Percentiles rank a stretch among this genome's conserved stretches.
Conservation (phyloP, 2,797 vertebrate genomes). For the Okamejei kenojei region DNA sequence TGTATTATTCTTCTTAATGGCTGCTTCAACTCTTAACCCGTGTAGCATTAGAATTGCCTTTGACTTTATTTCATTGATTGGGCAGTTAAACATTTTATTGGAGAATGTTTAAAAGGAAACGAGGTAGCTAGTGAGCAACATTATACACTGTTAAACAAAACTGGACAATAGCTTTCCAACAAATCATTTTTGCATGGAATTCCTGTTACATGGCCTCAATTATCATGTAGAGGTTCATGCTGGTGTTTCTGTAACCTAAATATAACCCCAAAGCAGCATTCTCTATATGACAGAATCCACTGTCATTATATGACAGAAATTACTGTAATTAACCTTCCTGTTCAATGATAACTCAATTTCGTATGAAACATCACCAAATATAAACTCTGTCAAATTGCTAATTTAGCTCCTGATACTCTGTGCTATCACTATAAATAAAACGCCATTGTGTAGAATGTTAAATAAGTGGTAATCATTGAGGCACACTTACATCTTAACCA, state of each 20-base stretch:
- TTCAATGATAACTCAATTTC: not conserved
- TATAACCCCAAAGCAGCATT: constrained; percentile 27
- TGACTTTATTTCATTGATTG: constrained; percentile 32
- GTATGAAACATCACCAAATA: not conserved
- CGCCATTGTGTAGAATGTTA: not conserved
- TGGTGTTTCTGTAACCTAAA: constrained; percentile 31
- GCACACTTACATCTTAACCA: not conserved
- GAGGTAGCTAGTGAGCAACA: not conserved
- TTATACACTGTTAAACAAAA: constrained; percentile 21
- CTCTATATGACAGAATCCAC: not conserved
- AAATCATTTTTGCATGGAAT: constrained; percentile 35
- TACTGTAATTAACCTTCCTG: not conserved
- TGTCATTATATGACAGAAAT: not conserved
- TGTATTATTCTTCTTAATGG: constrained; percentile 22
- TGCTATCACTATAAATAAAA: not conserved
- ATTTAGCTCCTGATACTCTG: not conserved
- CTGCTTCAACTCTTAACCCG: constrained; percentile 28
- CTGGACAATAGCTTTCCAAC: constrained; percentile 23
- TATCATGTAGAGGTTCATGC: constrained; percentile 10
- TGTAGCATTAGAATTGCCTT: constrained; percentile 11
- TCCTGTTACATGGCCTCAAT: constrained; percentile 28
- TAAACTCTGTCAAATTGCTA: not conserved
- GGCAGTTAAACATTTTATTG: constrained; percentile 19
- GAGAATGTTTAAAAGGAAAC: not conserved
- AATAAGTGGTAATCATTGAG: not conserved